Evolutionary conservation across 2,888 invertebrate genomes (phyloP).

Genomic region (Octodonta nipae): DNA sequence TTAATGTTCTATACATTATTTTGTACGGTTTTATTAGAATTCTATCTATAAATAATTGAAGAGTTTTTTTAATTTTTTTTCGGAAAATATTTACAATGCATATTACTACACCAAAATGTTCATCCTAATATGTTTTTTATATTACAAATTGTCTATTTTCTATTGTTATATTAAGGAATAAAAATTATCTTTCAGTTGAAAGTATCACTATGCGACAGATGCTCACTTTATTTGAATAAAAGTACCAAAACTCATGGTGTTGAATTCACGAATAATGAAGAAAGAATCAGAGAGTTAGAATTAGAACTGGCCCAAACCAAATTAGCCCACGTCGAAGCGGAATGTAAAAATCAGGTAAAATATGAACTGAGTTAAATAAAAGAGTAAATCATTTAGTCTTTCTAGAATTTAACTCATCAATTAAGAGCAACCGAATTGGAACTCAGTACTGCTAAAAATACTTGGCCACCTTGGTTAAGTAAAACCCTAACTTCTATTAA

Average conservation of each 20-base stretch:
- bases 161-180: too few relatives aligned
- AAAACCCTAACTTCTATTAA: constrained; percentile 75
- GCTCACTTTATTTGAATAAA: constrained; percentile 24
- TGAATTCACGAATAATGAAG: constrained; percentile 30
- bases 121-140: too few relatives aligned
- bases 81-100: too few relatives aligned
- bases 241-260: constrained; percentile 15
- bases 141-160: too few relatives aligned
- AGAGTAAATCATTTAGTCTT: constrained; percentile 11
- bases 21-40: too few relatives aligned
- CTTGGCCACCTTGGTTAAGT: constrained; percentile 88
- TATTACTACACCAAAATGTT: too few relatives aligned
- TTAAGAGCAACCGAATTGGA: constrained; percentile 70
- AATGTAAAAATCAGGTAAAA: constrained; percentile 73
- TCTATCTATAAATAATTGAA: too few relatives aligned
- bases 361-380: neutral
- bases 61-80: too few relatives aligned
- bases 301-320: constrained; percentile 93
- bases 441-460: constrained; percentile 52
- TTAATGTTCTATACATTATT: too few relatives aligned
- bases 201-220: constrained; percentile 43
- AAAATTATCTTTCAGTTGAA: constrained; percentile 37
- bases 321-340: constrained; percentile 89
- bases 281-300: constrained; percentile 75
- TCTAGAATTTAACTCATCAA: constrained; percentile 78